Evolutionary conservation across 2,888 invertebrate genomes (phyloP).

Genomic region (Philereme transversata): DNA sequence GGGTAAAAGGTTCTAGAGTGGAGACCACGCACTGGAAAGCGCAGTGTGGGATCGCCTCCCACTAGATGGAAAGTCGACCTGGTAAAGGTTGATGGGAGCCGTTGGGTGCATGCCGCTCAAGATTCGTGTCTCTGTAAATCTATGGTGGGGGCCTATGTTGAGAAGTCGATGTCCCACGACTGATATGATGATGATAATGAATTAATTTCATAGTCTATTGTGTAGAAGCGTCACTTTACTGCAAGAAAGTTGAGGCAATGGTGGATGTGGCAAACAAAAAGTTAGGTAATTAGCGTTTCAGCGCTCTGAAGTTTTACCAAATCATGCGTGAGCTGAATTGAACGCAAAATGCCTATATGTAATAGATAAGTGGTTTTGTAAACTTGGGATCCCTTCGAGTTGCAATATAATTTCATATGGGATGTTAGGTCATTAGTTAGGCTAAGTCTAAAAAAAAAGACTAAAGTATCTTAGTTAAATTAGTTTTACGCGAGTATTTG

Average conservation of each 20-base stretch:
- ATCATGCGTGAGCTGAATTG: constrained; percentile 51
- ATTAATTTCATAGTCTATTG: constrained; percentile 20
- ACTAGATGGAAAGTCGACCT: too few species aligned
- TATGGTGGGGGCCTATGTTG: too few species aligned
- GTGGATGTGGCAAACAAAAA: constrained; percentile 56
- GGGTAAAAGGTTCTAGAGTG: too few species aligned
- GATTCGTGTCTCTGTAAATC: too few species aligned
- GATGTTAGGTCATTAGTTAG: neutral
- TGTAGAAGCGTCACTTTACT: constrained; percentile 40
- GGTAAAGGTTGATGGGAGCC: too few species aligned
- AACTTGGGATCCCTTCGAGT: constrained; percentile 14
- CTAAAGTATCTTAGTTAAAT: too few species aligned
- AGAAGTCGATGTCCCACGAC: too few species aligned
- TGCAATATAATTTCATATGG: constrained; percentile 11
- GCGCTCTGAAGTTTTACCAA: constrained; percentile 49
- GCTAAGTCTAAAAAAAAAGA: too few species aligned
- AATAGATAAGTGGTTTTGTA: constrained; percentile 30
- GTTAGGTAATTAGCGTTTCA: constrained; percentile 65
- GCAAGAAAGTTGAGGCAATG: constrained; percentile 47
- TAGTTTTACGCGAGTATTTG: too few species aligned
- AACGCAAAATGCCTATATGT: constrained; percentile 33
- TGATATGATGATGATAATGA: neutral
- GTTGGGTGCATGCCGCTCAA: too few species aligned
- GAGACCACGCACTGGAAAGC: too few species aligned
- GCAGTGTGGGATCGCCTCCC: too few species aligned